Evolutionary conservation across 2,113 vertebrate genomes (phyloP).

Genomic region (Burhinus bistriatus): DNA sequence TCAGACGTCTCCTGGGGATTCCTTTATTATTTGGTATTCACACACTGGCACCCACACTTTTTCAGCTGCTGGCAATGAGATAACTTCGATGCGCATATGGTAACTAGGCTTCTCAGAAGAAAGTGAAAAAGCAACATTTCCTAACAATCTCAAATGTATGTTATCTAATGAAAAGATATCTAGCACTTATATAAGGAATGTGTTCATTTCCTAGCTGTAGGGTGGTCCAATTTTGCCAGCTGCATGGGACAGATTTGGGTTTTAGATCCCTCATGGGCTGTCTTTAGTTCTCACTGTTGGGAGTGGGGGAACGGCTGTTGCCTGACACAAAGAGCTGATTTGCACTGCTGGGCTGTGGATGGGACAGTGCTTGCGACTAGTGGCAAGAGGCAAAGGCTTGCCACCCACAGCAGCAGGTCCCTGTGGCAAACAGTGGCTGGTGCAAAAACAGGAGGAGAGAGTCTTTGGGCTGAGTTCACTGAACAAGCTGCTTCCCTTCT

Average conservation of each 20-base stretch:
- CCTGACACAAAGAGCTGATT: neutral
- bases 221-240: neutral
- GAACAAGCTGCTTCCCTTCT: neutral
- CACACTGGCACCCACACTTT: slow-evolving; percentile 39
- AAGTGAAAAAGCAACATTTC: neutral
- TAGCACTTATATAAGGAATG: neutral
- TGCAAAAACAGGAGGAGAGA: neutral
- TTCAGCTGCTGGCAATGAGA: slow-evolving; percentile 12
- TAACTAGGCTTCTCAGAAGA: neutral
- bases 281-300: neutral
- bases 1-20: slow-evolving; percentile 38
- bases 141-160: neutral
- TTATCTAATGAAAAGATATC: neutral
- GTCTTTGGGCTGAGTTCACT: neutral
- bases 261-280: neutral
- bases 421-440: neutral
- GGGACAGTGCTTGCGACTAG: neutral
- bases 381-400: neutral
- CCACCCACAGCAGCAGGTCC: neutral
- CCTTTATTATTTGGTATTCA: slow-evolving; percentile 48
- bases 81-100: neutral
- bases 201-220: neutral
- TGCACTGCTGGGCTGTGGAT: neutral
- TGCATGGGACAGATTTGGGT: neutral
- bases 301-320: neutral